Base-by-base conservation (phyloP, 2,113 vertebrate genomes). In the Coptodon bakossiorum region DNA sequence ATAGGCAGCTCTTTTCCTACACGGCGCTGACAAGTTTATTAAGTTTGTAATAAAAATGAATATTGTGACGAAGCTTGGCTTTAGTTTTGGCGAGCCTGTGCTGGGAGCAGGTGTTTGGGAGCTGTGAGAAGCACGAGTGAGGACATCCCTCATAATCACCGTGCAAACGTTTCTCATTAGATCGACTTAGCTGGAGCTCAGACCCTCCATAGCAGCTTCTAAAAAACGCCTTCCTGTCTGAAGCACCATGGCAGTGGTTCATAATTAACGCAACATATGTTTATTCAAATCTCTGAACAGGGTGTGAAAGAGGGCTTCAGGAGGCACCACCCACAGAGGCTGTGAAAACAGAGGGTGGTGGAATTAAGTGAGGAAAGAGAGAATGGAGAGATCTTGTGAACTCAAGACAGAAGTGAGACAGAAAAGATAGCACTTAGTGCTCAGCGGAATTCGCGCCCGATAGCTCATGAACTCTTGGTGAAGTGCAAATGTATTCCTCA, bases 261-360 rank as follows among this genome's bases (percentile, higher is more conserved):
- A 59, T 95, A 96, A 96, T 97, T 95, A 96, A 97, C 95, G 24
- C 95, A 90, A 94, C 96, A 96, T 97, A 97, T 97, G 96, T 95
- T 96, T 95, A 95, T 97, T 95, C 89, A 92, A 94, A 96, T 95
- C 92, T 89, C 90, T 27, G 63, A 92, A 57, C 79, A 79, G 94
- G 89, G 96, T 96, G 96, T 94, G 95, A 97, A 96, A 87, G 83
- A 81, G 94, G 94, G 93, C 94, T 93, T 89, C 85, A 73, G 91
- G 92, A 95, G 91, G 91, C 90, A 88, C 94, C 95, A 90, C 95
- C 96, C 94, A 95, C 92, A 12, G 94, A 86, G 92, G 82, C 94
- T 95, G 96, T 95, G 96, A 96, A 95, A 91, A 88, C 92, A 89
- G 89, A 93, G 92, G 91, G 93, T 87, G 94, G 92, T 85, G 81